Conservation (phyloP, 2,797 vertebrate genomes). For the Hydrolagus colliei region DNA sequence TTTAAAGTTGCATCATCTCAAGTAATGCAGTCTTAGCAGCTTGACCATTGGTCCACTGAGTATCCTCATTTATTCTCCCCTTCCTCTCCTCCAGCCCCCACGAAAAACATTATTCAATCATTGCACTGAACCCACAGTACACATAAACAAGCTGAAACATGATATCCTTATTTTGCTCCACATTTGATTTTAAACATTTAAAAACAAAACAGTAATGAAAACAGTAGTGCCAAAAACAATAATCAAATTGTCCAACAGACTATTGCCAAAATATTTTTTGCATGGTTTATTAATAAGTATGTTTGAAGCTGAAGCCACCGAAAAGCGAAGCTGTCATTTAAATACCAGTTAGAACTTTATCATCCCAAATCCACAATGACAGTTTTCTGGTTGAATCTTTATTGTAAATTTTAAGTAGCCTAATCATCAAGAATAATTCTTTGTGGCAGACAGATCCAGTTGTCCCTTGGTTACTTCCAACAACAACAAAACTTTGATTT, state of each 20-base stretch:
- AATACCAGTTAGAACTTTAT: constrained; percentile 12
- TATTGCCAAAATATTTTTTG: background rate
- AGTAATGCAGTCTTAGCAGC: too few species aligned
- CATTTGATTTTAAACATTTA: too few species aligned
- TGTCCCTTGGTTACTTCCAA: background rate
- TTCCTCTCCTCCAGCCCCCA: too few species aligned
- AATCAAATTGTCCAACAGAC: background rate
- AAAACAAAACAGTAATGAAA: too few species aligned
- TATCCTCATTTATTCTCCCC: too few species aligned
- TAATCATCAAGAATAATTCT: background rate
- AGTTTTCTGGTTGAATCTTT: constrained; percentile 9
- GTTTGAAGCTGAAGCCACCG: background rate
- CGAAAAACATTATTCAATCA: too few species aligned
- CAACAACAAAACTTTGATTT: background rate
- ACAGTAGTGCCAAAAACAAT: background rate
- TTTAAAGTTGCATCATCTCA: too few species aligned
- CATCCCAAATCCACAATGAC: background rate
- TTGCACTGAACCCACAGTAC: too few species aligned
- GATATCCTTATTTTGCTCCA: too few species aligned
- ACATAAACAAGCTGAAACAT: too few species aligned
- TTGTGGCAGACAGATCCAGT: background rate
- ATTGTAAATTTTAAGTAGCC: too few species aligned
- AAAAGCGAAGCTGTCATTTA: constrained; percentile 11
- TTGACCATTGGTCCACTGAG: too few species aligned
- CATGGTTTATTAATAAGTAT: background rate